Percentiles rank a stretch among this genome's conserved stretches.
Conservation (phyloP, 2,888 invertebrate genomes). For the Agonopterix heracliana region DNA sequence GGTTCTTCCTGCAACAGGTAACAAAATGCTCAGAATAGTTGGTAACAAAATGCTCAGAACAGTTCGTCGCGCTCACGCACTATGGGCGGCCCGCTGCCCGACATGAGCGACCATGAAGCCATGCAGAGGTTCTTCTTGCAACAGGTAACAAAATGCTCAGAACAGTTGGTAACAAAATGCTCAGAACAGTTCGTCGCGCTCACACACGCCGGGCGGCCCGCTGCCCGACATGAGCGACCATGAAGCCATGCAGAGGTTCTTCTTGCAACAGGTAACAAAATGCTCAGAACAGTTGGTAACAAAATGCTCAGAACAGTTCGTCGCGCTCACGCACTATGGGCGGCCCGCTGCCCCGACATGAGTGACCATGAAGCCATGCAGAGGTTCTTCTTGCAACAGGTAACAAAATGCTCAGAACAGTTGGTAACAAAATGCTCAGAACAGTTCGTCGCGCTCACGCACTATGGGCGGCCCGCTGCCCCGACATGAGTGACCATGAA, state of each 20-base stretch:
- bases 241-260: no score
- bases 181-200: slow-evolving; percentile 61
- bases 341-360: slow-evolving; percentile 86
- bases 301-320: slow-evolving; percentile 72
- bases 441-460: slow-evolving; percentile 14
- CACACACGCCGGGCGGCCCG: slow-evolving; percentile 66
- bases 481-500: slow-evolving; percentile 94
- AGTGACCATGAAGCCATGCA: slow-evolving; percentile 96
- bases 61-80: slow-evolving; percentile 55
- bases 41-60: slow-evolving; percentile 75
- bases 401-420: slow-evolving; percentile 80
- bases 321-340: slow-evolving; percentile 62
- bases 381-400: slow-evolving; percentile 83
- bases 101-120: slow-evolving; percentile 93
- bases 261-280: no score
- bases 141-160: slow-evolving; percentile 58
- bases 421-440: slow-evolving; percentile 71
- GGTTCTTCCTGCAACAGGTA: no score
- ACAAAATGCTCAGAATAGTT: no score
- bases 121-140: slow-evolving; percentile 90
- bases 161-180: no score
- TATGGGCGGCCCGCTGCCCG: slow-evolving; percentile 81
- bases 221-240: slow-evolving; percentile 94
- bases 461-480: slow-evolving; percentile 78
- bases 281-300: no score